phyloP scores from a whole-genome alignment of 2,888 invertebrate species.

The Polia nebulosa region DNA sequence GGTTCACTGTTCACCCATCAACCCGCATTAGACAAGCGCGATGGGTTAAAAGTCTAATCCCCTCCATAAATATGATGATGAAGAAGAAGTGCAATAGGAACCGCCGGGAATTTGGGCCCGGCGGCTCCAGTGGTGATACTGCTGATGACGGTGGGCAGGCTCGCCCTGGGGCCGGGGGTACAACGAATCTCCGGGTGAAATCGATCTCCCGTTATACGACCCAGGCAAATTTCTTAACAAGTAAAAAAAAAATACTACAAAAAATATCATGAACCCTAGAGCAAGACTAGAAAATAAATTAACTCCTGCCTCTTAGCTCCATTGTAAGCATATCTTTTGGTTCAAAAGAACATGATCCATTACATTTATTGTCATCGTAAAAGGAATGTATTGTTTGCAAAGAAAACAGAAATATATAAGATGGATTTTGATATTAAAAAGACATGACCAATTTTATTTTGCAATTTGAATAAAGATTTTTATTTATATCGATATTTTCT shows the following conservation, averaged over 20 bases:
- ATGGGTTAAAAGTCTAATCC: too few relatives aligned
- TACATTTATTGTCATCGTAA: constrained; percentile 23
- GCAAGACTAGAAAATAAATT: constrained; percentile 1
- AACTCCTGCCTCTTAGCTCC: neutral
- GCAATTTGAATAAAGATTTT: neutral
- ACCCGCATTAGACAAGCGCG: too few relatives aligned
- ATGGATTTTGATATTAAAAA: constrained; percentile 1
- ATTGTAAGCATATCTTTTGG: constrained; percentile 16
- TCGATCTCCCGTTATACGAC: too few relatives aligned
- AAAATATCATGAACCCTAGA: neutral
- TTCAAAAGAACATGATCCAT: constrained; percentile 21
- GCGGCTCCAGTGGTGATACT: too few relatives aligned
- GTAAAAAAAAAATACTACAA: neutral
- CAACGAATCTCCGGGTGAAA: too few relatives aligned
- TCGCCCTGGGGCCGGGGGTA: too few relatives aligned
- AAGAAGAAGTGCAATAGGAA: too few relatives aligned
- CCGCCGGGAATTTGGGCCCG: too few relatives aligned
- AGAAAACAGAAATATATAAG: constrained; percentile 21
- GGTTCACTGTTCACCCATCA: too few relatives aligned
- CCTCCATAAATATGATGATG: too few relatives aligned
- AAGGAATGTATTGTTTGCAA: constrained; percentile 15
- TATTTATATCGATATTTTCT: neutral
- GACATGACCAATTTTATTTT: neutral
- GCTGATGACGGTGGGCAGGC: too few relatives aligned
- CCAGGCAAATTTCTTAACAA: too few relatives aligned